phyloP scores from a whole-genome alignment of 2,888 invertebrate species.

The Zaprionus bogoriensis region DNA sequence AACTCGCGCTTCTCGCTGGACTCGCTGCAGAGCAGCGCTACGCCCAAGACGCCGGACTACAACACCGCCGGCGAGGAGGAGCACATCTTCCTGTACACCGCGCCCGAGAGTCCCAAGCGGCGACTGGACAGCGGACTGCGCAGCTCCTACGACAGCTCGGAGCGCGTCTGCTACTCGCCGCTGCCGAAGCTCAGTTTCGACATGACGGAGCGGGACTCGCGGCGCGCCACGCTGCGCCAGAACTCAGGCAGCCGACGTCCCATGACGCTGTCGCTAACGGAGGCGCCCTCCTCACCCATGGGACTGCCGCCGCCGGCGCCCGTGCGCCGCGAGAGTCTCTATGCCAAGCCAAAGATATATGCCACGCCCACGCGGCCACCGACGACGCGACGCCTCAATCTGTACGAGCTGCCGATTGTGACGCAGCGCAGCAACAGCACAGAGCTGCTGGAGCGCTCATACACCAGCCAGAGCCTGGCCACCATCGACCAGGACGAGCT shows the following conservation, averaged over 20 bases:
- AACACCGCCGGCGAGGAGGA: constrained; percentile 80
- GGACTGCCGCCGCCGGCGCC: constrained; percentile 76
- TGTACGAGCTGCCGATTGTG: constrained; percentile 75
- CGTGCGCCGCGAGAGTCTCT: constrained; percentile 77
- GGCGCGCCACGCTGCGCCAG: constrained; percentile 61
- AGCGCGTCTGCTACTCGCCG: constrained; percentile 72
- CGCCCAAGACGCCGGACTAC: constrained; percentile 82
- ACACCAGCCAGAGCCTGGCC: constrained; percentile 76
- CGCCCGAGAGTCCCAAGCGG: constrained; percentile 80
- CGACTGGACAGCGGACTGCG: constrained; percentile 76
- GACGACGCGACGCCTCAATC: constrained; percentile 55
- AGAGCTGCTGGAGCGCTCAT: constrained; percentile 80
- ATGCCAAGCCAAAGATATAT: constrained; percentile 79
- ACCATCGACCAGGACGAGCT: constrained; percentile 81
- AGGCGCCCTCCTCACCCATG: constrained; percentile 65
- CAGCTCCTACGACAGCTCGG: constrained; percentile 74
- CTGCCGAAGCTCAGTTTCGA: constrained; percentile 75
- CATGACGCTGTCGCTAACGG: constrained; percentile 70
- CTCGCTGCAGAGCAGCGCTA: constrained; percentile 81
- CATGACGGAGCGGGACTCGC: constrained; percentile 73
- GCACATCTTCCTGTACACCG: constrained; percentile 81
- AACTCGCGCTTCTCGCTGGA: constrained; percentile 82
- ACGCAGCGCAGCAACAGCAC: constrained; percentile 81
- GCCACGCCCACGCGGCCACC: constrained; percentile 64
- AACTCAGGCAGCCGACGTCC: constrained; percentile 58